Evolutionary conservation across 1,140 invertebrate genomes (phyloP).

Genomic region (Listronotus oregonensis): DNA sequence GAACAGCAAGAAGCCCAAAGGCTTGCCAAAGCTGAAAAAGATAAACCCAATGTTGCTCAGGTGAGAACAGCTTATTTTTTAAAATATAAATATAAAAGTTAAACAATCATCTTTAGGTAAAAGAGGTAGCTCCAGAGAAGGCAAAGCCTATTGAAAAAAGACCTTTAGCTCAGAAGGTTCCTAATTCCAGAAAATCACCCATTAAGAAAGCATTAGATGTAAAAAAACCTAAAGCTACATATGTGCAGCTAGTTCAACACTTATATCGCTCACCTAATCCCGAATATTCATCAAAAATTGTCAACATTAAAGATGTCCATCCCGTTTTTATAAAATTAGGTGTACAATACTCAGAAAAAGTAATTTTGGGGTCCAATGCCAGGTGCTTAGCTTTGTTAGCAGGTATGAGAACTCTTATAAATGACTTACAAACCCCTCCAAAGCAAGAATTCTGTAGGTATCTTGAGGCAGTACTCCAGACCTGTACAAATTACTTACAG

Average conservation of each 20-base stretch:
- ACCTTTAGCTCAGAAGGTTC: constrained; percentile 33
- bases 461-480: constrained; percentile 74
- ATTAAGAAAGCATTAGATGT: constrained; percentile 30
- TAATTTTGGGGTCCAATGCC: constrained; percentile 82
- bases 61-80: too few relatives aligned
- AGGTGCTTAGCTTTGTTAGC: constrained; percentile 81
- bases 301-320: constrained; percentile 61
- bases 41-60: background rate
- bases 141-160: background rate
- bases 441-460: constrained; percentile 83
- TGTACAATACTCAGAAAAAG: constrained; percentile 75
- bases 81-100: background rate
- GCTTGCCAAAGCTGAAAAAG: constrained; percentile 62
- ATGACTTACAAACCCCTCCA: constrained; percentile 76
- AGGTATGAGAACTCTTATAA: constrained; percentile 74
- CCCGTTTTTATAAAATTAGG: constrained; percentile 81
- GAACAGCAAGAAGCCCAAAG: constrained; percentile 80
- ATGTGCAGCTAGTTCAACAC: constrained; percentile 74
- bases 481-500: constrained; percentile 73
- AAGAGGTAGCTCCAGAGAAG: background rate
- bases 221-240: constrained; percentile 54
- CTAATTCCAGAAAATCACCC: constrained; percentile 41
- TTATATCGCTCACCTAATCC: constrained; percentile 59
- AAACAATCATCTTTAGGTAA: background rate
- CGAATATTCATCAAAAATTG: constrained; percentile 41